These are phyloP conservation scores for Ylistrum balloti DNA, from an alignment of 1,140 invertebrate species.

Conservation along the genomic window DNA sequence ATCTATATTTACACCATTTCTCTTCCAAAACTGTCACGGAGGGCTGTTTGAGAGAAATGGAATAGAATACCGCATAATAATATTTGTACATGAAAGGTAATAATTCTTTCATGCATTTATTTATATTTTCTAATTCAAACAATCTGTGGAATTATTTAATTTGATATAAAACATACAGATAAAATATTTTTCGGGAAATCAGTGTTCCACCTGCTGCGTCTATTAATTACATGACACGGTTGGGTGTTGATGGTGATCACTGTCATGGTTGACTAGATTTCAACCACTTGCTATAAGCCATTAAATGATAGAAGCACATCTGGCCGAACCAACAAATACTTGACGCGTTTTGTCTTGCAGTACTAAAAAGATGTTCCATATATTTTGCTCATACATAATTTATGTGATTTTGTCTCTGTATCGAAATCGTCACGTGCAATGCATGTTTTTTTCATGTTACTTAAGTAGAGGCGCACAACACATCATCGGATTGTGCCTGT, in stretches of 20 bases:
- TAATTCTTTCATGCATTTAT: too few relatives aligned
- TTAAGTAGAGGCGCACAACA: not conserved
- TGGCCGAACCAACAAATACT: not conserved
- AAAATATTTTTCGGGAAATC: not conserved
- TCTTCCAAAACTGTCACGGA: too few relatives aligned
- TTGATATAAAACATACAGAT: too few relatives aligned
- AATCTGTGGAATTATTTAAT: too few relatives aligned
- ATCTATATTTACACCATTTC: too few relatives aligned
- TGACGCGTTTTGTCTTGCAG: not conserved
- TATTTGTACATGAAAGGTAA: too few relatives aligned
- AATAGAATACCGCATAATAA: too few relatives aligned
- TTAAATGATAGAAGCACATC: not conserved
- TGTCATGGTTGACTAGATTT: not conserved
- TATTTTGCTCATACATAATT: not conserved
- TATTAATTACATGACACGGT: not conserved
- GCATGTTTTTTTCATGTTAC: not conserved
- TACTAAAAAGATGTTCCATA: not conserved
- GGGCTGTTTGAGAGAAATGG: too few relatives aligned
- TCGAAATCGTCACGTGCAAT: conserved; percentile 24
- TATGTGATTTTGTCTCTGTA: not conserved
- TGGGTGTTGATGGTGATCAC: not conserved
- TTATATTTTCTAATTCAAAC: too few relatives aligned
- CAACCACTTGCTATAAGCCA: not conserved
- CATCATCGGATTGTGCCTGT: not conserved
- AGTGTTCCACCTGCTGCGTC: not conserved